Base-by-base conservation (phyloP, 2,888 invertebrate genomes). In the Dryomyza anilis region DNA sequence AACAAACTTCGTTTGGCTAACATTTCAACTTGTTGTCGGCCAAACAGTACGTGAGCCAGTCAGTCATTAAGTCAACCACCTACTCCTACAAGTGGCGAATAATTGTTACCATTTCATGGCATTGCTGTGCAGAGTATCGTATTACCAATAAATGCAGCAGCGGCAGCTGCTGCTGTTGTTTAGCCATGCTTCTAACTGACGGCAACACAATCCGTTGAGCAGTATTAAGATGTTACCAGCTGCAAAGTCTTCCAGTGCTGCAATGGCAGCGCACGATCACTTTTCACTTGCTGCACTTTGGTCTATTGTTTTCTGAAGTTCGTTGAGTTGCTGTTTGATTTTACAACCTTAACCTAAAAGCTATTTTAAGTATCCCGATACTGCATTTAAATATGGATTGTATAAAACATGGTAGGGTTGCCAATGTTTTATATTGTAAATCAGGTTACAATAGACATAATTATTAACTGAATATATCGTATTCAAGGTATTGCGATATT, bases 151-250 rank as follows among this genome's bases (percentile, higher is more conserved):
- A 19, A 27, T 10, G 60, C 36, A 29, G 39, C 53, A 53, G 39
- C 29, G 23, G 33, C 39, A 29, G 27, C 19, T 30, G 19, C 21
- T 43, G 57, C 57, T n/a, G n/a, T n/a, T 5, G 23, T 10, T 50
- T 25, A 25, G 23, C 25, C 45, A 39, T 6, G 58, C 29, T 8
- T 19, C 45, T 14, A 21, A 29, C 30, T 29, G 53, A 43, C n/a
- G 43, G 43, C 43, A 19, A n/a, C 19, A 43, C 16, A 43, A 43
- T 16, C 43, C 2, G n/a, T 43, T 43, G n/a, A 16, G 43, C 43
- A 43, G 39, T 66, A 63, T 63, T 66, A 63, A 66, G 66, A 62
- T 63, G 63, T 43, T 57, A 25, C 23, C 8, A 25, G 27, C 10
- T 25, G 55, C 19, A n/a, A 25, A 23, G 27, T 27, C 36, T 10